These are phyloP conservation scores for Trichomalopsis sarcophagae DNA, from an alignment of 1,140 invertebrate genomes.

Conservation along the genomic window DNA sequence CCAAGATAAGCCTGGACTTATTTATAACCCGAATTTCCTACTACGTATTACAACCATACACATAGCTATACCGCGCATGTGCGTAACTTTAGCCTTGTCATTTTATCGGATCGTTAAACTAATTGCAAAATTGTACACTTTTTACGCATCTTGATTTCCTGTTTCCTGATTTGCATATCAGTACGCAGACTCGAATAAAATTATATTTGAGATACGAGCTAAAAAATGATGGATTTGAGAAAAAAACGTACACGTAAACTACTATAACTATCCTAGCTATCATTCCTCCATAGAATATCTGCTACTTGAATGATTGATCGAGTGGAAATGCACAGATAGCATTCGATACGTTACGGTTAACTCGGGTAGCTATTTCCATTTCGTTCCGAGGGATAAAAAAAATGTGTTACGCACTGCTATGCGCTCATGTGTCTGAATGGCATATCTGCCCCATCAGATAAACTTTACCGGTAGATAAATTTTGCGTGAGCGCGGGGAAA, in stretches of 20 bases:
- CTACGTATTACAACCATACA: background rate
- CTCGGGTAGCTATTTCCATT: conserved; percentile 22
- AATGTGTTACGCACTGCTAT: conserved; percentile 22
- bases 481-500: background rate
- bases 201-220: background rate
- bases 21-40: conserved; percentile 47
- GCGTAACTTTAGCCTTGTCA: background rate
- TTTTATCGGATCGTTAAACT: background rate
- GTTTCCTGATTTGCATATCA: background rate
- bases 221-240: background rate
- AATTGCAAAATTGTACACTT: background rate
- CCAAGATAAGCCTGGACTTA: conserved; percentile 35
- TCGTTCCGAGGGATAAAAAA: background rate
- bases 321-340: background rate
- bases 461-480: conserved; percentile 14
- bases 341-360: conserved; percentile 6
- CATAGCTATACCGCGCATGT: background rate
- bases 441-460: conserved; percentile 6
- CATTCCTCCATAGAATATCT: background rate
- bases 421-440: background rate
- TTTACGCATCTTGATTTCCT: background rate
- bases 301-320: conserved; percentile 10
- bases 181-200: background rate
- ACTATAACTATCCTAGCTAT: background rate
- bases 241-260: background rate